Evolutionary conservation across 2,113 vertebrate species (phyloP).

Genomic region (Gambusia holbrooki): DNA sequence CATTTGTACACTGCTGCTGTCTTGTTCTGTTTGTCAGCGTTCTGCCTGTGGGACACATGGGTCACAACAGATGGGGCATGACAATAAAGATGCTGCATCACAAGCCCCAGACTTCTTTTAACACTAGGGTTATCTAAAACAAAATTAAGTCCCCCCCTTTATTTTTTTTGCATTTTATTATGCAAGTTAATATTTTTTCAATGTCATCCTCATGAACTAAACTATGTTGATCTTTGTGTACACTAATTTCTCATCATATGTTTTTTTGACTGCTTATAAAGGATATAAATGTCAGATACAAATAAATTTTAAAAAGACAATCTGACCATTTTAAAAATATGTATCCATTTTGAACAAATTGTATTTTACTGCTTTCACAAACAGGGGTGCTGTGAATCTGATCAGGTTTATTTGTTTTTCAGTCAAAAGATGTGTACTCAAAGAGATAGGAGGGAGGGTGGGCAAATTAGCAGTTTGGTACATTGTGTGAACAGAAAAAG

Average conservation of each 20-base stretch:
- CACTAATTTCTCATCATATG: neutral
- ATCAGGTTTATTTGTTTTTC: neutral
- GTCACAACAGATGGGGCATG: constrained; percentile 46
- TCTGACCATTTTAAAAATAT: neutral
- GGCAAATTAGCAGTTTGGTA: neutral
- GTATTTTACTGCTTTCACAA: neutral
- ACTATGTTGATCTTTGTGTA: neutral
- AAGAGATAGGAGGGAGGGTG: neutral
- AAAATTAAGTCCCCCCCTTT: neutral
- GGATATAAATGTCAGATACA: neutral
- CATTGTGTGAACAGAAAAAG: neutral
- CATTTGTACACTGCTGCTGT: constrained; percentile 35
- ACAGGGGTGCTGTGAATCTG: neutral
- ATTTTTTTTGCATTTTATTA: neutral
- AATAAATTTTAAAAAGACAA: neutral
- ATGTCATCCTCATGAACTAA: neutral
- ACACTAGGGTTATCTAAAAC: neutral
- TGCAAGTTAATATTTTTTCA: neutral
- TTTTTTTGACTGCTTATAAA: neutral
- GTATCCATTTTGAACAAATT: neutral
- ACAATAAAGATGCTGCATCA: constrained; percentile 10
- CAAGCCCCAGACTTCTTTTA: constrained; percentile 5
- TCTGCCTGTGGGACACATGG: constrained; percentile 40
- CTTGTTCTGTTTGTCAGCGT: constrained; percentile 35
- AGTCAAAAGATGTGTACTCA: neutral